A percentile compares a stretch with the other conserved stretches of the same genome.
phyloP scores from a whole-genome alignment of 2,797 vertebrate species.

The Oreonectes daqikongensis region DNA sequence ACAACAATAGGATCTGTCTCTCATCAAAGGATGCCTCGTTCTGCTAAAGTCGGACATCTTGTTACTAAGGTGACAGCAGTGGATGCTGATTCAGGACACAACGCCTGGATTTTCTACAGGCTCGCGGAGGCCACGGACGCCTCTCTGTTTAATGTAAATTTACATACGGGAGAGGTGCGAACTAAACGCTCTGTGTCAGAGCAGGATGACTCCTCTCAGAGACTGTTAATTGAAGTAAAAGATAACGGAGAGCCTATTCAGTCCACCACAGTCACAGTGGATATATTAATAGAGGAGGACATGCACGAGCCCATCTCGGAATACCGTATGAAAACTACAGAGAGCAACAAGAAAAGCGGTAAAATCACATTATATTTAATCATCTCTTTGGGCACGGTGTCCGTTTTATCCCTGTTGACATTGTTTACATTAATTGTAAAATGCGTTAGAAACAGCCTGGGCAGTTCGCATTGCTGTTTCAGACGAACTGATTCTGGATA shows the following conservation, averaged over 20 bases:
- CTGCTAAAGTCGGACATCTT: constrained; percentile 71
- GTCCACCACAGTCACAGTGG: constrained; percentile 57
- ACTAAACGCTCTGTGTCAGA: constrained; percentile 66
- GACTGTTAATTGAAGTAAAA: constrained; percentile 60
- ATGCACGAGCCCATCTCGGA: constrained; percentile 61
- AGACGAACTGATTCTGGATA: constrained; percentile 42
- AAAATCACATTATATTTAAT: constrained; percentile 75
- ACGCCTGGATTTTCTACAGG: constrained; percentile 69
- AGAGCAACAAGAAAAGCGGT: constrained; percentile 56
- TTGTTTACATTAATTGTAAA: constrained; percentile 65
- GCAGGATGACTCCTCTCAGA: constrained; percentile 65
- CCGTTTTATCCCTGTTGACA: constrained; percentile 67
- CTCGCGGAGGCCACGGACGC: constrained; percentile 56
- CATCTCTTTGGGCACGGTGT: constrained; percentile 74
- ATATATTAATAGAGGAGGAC: constrained; percentile 57
- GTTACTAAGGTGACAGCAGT: constrained; percentile 76
- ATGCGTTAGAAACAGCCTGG: constrained; percentile 65
- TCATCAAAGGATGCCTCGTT: constrained; percentile 63
- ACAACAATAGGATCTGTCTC: constrained; percentile 51
- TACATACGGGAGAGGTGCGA: constrained; percentile 68
- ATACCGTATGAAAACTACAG: constrained; percentile 62
- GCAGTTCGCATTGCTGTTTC: constrained; percentile 60
- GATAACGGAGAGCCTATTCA: constrained; percentile 61
- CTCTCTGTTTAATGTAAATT: constrained; percentile 63
- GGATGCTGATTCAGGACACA: constrained; percentile 77